A percentile compares a stretch with the other conserved stretches of the same genome.
Evolutionary conservation across 2,888 invertebrate genomes (phyloP).

Genomic region (Eubasilissa splendida): DNA sequence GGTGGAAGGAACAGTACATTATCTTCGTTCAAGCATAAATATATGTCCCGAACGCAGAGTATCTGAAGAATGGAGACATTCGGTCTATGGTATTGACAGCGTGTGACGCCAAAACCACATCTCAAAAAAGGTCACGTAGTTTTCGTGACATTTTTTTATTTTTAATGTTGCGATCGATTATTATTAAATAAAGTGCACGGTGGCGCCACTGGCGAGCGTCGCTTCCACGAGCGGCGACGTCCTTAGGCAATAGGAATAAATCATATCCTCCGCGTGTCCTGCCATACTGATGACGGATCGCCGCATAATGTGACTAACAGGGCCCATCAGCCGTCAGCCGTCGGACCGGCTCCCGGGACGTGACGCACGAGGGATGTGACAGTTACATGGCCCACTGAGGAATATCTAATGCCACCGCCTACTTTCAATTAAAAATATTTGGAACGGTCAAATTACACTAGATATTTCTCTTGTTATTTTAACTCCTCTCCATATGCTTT

Average conservation of each 20-base stretch:
- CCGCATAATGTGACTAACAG: neutral
- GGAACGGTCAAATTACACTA: neutral
- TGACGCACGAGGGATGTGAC: neutral
- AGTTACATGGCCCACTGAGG: conserved; percentile 20
- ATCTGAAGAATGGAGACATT: too few relatives aligned
- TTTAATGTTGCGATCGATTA: too few relatives aligned
- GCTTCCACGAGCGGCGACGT: neutral
- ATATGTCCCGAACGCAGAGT: too few relatives aligned
- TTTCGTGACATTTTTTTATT: too few relatives aligned
- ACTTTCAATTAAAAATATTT: conserved; percentile 1
- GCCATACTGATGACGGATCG: conserved; percentile 31
- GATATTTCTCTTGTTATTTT: neutral
- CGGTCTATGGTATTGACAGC: too few relatives aligned
- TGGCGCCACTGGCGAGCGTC: neutral
- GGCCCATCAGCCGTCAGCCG: neutral
- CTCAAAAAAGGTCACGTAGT: too few relatives aligned
- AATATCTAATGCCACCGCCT: conserved; percentile 1
- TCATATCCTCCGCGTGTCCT: conserved; percentile 31
- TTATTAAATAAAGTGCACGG: too few relatives aligned
- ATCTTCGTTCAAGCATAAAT: too few relatives aligned
- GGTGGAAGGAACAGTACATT: too few relatives aligned
- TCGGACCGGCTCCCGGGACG: neutral
- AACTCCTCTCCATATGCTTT: neutral
- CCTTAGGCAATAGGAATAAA: conserved; percentile 17
- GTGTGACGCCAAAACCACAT: too few relatives aligned